Base-by-base conservation (phyloP, 2,797 vertebrate species). In the Hyperoplus immaculatus region DNA sequence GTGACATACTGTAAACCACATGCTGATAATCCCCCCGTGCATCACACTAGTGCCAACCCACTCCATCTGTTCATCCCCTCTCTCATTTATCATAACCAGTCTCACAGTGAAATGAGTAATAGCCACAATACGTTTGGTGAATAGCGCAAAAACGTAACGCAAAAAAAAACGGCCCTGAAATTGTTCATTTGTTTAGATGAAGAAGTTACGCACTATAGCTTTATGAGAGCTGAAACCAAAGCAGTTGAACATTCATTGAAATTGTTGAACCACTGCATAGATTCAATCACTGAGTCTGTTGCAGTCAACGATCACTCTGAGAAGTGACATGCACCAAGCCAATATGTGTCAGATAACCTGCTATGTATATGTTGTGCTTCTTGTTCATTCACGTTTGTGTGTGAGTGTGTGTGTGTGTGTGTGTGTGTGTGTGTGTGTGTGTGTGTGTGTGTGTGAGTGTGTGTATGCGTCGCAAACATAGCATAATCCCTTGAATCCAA, bases 1-100 rank as follows among this genome's bases (percentile, higher is more conserved):
- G 86, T 91, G 91, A 86, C 92, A 91, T 89, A 91, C 88, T 92
- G 93, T 92, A 94, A 29, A 89, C 89, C 90, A 88, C 94, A 94
- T 93, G 93, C 93, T 92, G 92, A 81, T 89, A 88, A 91, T 92
- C 90, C 83, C 92, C 92, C 82, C 83, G 83, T 88, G 89, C 90
- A 88, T 83, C 80, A 81, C 81, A 93, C 93, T 89, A 92, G 89
- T 84, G 81, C 89, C 90, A 87, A 84, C 92, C 91, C 89, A 78
- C 90, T 94, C 95, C 94, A 94, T 94, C 91, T 93, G 92, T 91
- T 93, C 84, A 60, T 78, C 78, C 83, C 68, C 62, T 67, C 49
- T 78, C 41, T 55, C 29, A 29, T 29, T 29, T 29, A 29, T 29
- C 3, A 29, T 29, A 29, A 29, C 29, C 29, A 29, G 29, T 29